A percentile compares a stretch with the other conserved stretches of the same genome.
These are phyloP conservation scores for Echinometra lucunter DNA, from an alignment of 53 echinoderm and acorn worm species.

Conservation along the genomic window DNA sequence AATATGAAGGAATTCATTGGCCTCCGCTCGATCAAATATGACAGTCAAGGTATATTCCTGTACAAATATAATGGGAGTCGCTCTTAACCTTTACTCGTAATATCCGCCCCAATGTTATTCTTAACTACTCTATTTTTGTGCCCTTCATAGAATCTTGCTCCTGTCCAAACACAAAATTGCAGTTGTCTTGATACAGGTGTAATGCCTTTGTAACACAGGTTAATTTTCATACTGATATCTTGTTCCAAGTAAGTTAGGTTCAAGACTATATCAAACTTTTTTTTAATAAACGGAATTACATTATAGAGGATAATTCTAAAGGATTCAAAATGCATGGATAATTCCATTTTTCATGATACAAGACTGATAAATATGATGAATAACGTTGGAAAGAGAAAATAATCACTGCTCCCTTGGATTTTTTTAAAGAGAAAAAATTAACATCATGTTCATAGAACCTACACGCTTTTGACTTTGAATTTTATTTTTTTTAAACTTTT, in stretches of 20 bases:
- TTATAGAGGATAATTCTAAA: no score
- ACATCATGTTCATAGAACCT: no score
- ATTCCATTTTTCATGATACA: no score
- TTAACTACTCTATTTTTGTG: neutral
- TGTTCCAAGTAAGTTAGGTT: neutral
- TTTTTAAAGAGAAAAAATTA: no score
- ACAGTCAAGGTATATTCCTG: neutral
- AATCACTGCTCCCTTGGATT: no score
- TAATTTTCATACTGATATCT: neutral
- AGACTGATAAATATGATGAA: no score
- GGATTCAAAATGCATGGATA: no score
- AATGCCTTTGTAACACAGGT: neutral
- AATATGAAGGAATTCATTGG: neutral
- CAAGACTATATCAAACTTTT: no score
- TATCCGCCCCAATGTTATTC: neutral
- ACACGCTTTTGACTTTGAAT: no score
- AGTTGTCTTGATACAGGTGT: neutral
- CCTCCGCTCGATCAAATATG: neutral
- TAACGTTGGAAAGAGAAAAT: no score
- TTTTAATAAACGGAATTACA: no score
- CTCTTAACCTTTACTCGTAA: neutral
- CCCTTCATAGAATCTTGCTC: neutral
- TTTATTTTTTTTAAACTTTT: no score
- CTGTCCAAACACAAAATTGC: neutral
- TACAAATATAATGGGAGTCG: neutral